A percentile compares a stretch with the other conserved stretches of the same genome.
These are phyloP conservation scores for Gymnocephalus cernua DNA, from an alignment of 2,113 vertebrate genomes.

Conservation along the genomic window DNA sequence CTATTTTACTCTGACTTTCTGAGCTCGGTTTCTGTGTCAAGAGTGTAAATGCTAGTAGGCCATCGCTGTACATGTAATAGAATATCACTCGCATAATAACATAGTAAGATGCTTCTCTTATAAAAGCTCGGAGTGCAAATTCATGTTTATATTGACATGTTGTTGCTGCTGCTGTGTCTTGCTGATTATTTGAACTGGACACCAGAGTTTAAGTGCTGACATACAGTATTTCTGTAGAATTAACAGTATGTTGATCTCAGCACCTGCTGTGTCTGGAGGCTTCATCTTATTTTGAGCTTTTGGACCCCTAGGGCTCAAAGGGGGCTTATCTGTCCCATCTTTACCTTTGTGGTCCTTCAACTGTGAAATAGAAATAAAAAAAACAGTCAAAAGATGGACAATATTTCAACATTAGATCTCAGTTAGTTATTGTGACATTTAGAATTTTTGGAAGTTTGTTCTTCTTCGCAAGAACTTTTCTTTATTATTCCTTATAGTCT, in stretches of 20 bases:
- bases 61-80: not conserved
- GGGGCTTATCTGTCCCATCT: slow-evolving; percentile 82
- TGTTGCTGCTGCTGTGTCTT: slow-evolving; percentile 12
- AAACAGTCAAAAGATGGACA: slow-evolving; percentile 36
- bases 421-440: not conserved
- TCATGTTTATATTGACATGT: not conserved
- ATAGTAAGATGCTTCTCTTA: not conserved
- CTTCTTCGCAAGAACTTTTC: not conserved
- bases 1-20: slow-evolving; percentile 2
- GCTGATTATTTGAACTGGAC: slow-evolving; percentile 11
- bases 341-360: slow-evolving; percentile 82
- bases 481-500: not conserved
- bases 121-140: not conserved
- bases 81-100: not conserved
- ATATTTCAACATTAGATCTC: not conserved
- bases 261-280: slow-evolving; percentile 88
- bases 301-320: slow-evolving; percentile 76
- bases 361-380: slow-evolving; percentile 74
- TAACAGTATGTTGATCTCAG: slow-evolving; percentile 23
- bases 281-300: slow-evolving; percentile 86
- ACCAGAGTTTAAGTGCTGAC: not conserved
- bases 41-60: not conserved
- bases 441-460: not conserved
- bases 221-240: not conserved
- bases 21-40: slow-evolving; percentile 22